Evolutionary conservation across 2,888 invertebrate genomes (phyloP).

Genomic region (Pheosia gnoma): DNA sequence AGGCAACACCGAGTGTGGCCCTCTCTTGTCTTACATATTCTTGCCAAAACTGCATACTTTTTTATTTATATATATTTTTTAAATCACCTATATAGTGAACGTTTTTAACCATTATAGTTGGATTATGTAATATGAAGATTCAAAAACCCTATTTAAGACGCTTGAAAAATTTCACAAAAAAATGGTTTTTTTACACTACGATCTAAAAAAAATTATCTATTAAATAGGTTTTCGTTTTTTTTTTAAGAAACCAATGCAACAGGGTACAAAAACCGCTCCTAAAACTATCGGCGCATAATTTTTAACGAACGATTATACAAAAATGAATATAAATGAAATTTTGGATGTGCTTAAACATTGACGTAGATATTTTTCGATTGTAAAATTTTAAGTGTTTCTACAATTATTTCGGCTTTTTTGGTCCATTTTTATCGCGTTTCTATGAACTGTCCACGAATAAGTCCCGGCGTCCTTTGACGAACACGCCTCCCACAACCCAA

Average conservation of each 20-base stretch:
- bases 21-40: too few relatives aligned
- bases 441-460: slow-evolving; percentile 21
- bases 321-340: slow-evolving; percentile 42
- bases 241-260: slow-evolving; percentile 37
- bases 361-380: slow-evolving; percentile 64
- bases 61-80: too few relatives aligned
- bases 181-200: too few relatives aligned
- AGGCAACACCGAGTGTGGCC: too few relatives aligned
- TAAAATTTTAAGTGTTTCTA: slow-evolving; percentile 43
- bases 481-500: not conserved
- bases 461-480: not conserved
- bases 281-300: slow-evolving; percentile 35
- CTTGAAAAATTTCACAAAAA: too few relatives aligned
- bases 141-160: too few relatives aligned
- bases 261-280: slow-evolving; percentile 52
- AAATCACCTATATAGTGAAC: too few relatives aligned
- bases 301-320: slow-evolving; percentile 28
- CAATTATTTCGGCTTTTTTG: slow-evolving; percentile 43
- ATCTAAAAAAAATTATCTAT: not conserved
- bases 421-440: slow-evolving; percentile 51
- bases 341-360: slow-evolving; percentile 64
- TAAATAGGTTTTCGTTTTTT: slow-evolving; percentile 14
- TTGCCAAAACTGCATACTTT: too few relatives aligned
- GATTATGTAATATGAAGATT: too few relatives aligned
- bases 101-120: too few relatives aligned